A percentile compares a stretch with the other conserved stretches of the same genome.
phyloP scores from a whole-genome alignment of 2,113 vertebrate genomes.

The Tonatia bakeri region DNA sequence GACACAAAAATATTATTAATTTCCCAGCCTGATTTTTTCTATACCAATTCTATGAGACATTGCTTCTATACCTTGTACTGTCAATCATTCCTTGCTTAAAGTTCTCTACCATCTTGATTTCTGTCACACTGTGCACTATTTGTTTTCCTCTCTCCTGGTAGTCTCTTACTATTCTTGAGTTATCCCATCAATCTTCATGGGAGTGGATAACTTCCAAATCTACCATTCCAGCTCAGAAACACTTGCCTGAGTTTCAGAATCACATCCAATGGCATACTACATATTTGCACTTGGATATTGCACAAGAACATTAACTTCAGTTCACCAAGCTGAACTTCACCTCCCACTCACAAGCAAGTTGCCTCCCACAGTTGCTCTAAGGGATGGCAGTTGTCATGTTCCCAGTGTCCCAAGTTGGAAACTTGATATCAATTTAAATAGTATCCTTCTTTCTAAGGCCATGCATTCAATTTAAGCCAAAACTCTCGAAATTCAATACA shows the following conservation, averaged over 20 bases:
- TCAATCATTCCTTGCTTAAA: not conserved
- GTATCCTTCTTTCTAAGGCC: not conserved
- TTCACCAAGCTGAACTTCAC: not conserved
- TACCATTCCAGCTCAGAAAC: not conserved
- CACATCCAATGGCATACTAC: accelerated
- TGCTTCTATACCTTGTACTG: not conserved
- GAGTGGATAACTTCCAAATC: not conserved
- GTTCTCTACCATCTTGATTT: not conserved
- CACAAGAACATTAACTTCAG: not conserved
- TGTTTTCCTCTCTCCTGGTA: not conserved
- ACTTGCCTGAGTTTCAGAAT: not conserved
- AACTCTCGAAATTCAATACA: not conserved
- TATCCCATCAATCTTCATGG: not conserved
- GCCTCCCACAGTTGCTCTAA: not conserved
- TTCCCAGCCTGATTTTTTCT: not conserved
- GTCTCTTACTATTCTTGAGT: not conserved
- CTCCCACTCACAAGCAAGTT: not conserved
- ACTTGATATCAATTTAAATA: not conserved
- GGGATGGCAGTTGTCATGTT: not conserved
- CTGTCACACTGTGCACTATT: not conserved
- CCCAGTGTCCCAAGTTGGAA: not conserved
- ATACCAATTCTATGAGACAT: not conserved
- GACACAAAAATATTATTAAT: not conserved
- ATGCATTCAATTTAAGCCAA: not conserved
- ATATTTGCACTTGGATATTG: not conserved